Evolutionary conservation across 2,888 invertebrate genomes (phyloP).

Genomic region (Hyles lineata): DNA sequence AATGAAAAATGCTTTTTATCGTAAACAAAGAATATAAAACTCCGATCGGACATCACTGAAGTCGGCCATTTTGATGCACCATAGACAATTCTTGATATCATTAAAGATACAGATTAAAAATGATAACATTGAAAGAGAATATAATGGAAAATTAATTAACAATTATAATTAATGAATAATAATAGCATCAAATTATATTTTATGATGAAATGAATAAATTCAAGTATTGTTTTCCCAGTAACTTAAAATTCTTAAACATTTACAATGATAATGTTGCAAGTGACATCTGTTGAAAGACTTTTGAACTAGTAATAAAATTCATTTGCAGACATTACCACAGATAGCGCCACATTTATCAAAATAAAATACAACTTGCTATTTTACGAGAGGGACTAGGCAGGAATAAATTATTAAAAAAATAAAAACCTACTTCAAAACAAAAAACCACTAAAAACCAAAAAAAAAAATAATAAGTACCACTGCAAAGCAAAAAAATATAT

Average conservation of each 20-base stretch:
- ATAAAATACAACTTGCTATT: background rate
- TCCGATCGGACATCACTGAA: constrained; percentile 77
- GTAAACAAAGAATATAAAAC: constrained; percentile 83
- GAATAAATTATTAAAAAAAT: too few species aligned
- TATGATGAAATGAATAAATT: too few species aligned
- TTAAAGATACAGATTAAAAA: constrained; percentile 15
- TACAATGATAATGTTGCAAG: too few species aligned
- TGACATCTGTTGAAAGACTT: background rate
- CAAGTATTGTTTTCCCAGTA: too few species aligned
- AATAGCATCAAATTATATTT: background rate
- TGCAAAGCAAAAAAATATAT: too few species aligned
- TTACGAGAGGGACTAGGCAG: background rate
- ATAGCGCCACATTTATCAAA: background rate
- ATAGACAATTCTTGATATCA: constrained; percentile 63
- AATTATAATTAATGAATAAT: constrained; percentile 11
- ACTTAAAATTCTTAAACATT: too few species aligned
- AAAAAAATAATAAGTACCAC: too few species aligned
- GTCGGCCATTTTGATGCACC: constrained; percentile 80
- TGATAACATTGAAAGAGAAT: constrained; percentile 11
- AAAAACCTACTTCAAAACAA: too few species aligned
- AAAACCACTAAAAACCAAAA: too few species aligned
- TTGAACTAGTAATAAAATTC: background rate
- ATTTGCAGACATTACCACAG: background rate
- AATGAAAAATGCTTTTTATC: constrained; percentile 70
- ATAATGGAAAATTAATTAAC: background rate